Percentiles rank a stretch among this genome's conserved stretches.
phyloP scores from a whole-genome alignment of 2,888 invertebrate genomes.

The Eilema caniola region DNA sequence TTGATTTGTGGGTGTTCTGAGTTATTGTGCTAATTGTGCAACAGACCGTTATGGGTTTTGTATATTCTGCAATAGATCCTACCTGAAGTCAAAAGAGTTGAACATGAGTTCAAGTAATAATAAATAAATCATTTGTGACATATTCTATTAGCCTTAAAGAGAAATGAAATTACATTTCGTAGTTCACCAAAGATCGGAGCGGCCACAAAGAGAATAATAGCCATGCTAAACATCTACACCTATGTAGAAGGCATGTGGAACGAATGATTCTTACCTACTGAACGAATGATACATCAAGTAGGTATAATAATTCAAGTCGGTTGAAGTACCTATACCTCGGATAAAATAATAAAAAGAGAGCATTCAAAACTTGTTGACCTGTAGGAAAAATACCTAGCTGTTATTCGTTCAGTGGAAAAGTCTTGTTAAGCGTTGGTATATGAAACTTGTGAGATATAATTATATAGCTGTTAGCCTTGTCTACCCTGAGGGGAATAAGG shows the following conservation, averaged over 20 bases:
- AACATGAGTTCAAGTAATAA: background rate
- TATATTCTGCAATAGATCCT: background rate
- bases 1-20: background rate
- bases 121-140: background rate
- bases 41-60: background rate
- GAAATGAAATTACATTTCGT: background rate
- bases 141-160: background rate
- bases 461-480: too few species aligned
- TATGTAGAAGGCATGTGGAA: background rate
- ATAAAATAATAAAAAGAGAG: too few species aligned
- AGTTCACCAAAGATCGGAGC: background rate
- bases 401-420: too few species aligned
- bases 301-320: background rate
- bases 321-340: too few species aligned
- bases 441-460: too few species aligned
- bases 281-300: background rate
- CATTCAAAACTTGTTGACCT: too few species aligned
- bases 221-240: too few species aligned
- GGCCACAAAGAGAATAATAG: background rate
- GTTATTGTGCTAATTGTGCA: background rate
- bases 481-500: too few species aligned
- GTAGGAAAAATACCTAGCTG: too few species aligned
- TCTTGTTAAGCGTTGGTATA: too few species aligned
- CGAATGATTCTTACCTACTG: background rate
- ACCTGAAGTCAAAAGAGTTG: background rate